Evolutionary conservation across 2,888 invertebrate species (phyloP).

Genomic region (Monopis laevigella): DNA sequence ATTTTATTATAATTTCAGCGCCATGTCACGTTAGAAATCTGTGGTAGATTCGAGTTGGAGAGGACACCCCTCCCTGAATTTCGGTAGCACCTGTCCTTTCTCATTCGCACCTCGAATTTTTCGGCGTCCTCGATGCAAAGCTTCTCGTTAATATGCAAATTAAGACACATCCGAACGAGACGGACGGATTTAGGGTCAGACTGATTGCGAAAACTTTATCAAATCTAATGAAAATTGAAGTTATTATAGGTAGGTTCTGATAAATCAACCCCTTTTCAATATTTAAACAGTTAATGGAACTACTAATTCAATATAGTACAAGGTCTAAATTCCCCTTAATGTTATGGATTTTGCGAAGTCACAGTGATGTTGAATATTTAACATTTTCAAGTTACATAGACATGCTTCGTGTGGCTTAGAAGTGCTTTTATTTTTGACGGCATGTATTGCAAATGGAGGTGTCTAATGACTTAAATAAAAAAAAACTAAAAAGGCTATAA

Average conservation of each 20-base stretch:
- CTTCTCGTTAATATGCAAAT: slow-evolving; percentile 66
- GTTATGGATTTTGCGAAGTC: no score
- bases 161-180: slow-evolving; percentile 55
- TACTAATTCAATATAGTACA: slow-evolving; percentile 7
- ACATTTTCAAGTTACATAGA: no score
- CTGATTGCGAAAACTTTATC: slow-evolving; percentile 35
- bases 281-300: slow-evolving; percentile 8
- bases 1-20: no score
- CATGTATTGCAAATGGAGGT: no score
- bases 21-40: no score
- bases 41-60: no score
- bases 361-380: background rate
- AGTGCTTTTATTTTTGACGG: no score
- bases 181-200: slow-evolving; percentile 45
- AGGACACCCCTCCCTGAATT: no score
- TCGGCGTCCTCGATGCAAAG: slow-evolving; percentile 53
- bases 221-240: slow-evolving; percentile 43
- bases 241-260: slow-evolving; percentile 13
- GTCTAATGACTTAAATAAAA: no score
- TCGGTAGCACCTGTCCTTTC: slow-evolving; percentile 50
- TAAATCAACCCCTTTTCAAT: slow-evolving; percentile 5
- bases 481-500: no score
- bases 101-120: slow-evolving; percentile 52
- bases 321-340: no score
- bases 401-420: no score